A percentile compares a stretch with the other conserved stretches of the same genome.
Evolutionary conservation across 2,797 vertebrate species (phyloP).

Genomic region (Triplophysa yarkandensis): DNA sequence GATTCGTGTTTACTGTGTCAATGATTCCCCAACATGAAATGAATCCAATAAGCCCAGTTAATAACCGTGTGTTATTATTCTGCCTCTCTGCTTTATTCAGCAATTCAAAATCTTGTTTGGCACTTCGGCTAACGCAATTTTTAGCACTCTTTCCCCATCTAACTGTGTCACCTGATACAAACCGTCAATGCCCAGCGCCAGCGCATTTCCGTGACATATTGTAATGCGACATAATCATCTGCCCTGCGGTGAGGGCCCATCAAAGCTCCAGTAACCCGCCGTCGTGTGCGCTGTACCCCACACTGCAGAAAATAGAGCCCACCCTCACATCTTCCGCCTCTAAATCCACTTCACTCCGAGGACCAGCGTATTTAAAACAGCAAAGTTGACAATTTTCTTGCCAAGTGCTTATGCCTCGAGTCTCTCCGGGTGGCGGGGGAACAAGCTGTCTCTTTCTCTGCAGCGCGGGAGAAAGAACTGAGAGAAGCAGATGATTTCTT

Average conservation of each 20-base stretch:
- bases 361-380: constrained; percentile 44
- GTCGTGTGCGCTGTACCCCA: constrained; percentile 1
- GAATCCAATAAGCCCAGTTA: constrained; percentile 30
- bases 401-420: constrained; percentile 32
- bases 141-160: not conserved
- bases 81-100: constrained; percentile 19
- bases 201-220: constrained; percentile 33
- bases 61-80: constrained; percentile 32
- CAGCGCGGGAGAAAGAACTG: constrained; percentile 8
- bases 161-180: constrained; percentile 13
- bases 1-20: constrained; percentile 29
- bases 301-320: constrained; percentile 30
- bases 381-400: constrained; percentile 34
- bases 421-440: constrained; percentile 41
- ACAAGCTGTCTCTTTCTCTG: constrained; percentile 44
- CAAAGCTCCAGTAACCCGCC: constrained; percentile 16
- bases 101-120: constrained; percentile 21
- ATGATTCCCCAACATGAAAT: constrained; percentile 31
- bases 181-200: constrained; percentile 7
- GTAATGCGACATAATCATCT: constrained; percentile 38
- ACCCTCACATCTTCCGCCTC: constrained; percentile 26
- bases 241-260: constrained; percentile 32
- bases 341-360: constrained; percentile 35
- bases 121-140: not conserved
- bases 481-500: constrained; percentile 11